These are phyloP conservation scores for Rhagonycha lutea DNA, from an alignment of 2,888 invertebrate genomes.

Conservation along the genomic window DNA sequence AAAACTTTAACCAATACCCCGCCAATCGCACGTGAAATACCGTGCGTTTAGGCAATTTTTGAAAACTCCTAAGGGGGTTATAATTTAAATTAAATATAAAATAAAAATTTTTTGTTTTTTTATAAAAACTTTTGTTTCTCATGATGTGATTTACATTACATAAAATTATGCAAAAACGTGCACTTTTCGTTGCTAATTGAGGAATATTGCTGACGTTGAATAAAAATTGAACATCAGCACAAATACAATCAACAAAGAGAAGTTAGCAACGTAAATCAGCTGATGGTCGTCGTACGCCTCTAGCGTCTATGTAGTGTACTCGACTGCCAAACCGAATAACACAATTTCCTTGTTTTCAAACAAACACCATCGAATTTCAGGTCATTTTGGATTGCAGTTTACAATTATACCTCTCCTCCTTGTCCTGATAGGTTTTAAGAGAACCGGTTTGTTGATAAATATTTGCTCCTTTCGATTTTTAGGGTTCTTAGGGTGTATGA, in stretches of 20 bases:
- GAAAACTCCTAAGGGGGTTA: constrained; percentile 59
- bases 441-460: too few relatives aligned
- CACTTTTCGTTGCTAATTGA: not conserved
- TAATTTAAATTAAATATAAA: too few relatives aligned
- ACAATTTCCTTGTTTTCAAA: constrained; percentile 32
- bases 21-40: constrained; percentile 85
- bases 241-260: not conserved
- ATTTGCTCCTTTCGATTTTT: too few relatives aligned
- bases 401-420: too few relatives aligned
- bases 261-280: constrained; percentile 39
- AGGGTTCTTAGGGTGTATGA: too few relatives aligned
- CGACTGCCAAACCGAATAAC: constrained; percentile 16
- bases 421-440: too few relatives aligned
- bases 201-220: not conserved
- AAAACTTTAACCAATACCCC: constrained; percentile 93
- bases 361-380: too few relatives aligned
- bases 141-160: not conserved
- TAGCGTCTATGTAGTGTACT: constrained; percentile 21
- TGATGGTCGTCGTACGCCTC: constrained; percentile 33
- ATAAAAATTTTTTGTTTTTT: too few relatives aligned
- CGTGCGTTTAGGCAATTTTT: constrained; percentile 87
- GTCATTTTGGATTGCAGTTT: constrained; percentile 35
- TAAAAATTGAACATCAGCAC: not conserved
- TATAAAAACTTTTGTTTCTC: too few relatives aligned
- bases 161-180: not conserved